These are phyloP conservation scores for Eptatretus burgeri DNA, from an alignment of 2,113 vertebrate species.

Conservation along the genomic window DNA sequence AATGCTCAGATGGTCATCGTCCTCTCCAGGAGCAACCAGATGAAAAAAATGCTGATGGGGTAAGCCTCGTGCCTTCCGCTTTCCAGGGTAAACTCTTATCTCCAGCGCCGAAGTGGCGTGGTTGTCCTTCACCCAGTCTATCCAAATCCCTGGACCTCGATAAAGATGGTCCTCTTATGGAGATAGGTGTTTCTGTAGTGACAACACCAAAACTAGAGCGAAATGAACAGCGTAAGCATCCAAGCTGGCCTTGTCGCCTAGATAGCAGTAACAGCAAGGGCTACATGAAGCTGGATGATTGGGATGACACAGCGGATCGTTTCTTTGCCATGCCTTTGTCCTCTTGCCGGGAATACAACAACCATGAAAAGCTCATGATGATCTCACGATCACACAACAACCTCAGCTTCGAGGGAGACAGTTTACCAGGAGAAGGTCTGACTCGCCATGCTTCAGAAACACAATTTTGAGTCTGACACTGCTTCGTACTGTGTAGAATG, in stretches of 20 bases:
- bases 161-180: conserved; percentile 17
- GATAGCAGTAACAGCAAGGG: conserved; percentile 53
- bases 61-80: conserved; percentile 14
- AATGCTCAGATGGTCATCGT: neutral
- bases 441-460: too few relatives aligned
- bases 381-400: neutral
- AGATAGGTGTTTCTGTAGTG: neutral
- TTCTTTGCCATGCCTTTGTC: too few relatives aligned
- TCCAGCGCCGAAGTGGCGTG: conserved; percentile 15
- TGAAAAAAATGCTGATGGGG: conserved; percentile 14
- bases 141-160: conserved; percentile 19
- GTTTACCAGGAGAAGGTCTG: too few relatives aligned
- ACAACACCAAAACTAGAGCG: conserved; percentile 8
- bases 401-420: neutral
- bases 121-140: conserved; percentile 20
- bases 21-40: conserved; percentile 9
- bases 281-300: conserved; percentile 49
- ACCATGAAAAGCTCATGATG: too few relatives aligned
- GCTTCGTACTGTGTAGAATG: too few relatives aligned
- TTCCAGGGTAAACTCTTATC: conserved; percentile 18
- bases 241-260: conserved; percentile 31
- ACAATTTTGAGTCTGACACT: too few relatives aligned
- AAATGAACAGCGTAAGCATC: conserved; percentile 22
- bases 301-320: conserved; percentile 24
- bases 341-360: too few relatives aligned